Percentiles rank a stretch among this genome's conserved stretches.
Conservation (phyloP, 2,888 invertebrate species). For the Parelbella ahira region DNA sequence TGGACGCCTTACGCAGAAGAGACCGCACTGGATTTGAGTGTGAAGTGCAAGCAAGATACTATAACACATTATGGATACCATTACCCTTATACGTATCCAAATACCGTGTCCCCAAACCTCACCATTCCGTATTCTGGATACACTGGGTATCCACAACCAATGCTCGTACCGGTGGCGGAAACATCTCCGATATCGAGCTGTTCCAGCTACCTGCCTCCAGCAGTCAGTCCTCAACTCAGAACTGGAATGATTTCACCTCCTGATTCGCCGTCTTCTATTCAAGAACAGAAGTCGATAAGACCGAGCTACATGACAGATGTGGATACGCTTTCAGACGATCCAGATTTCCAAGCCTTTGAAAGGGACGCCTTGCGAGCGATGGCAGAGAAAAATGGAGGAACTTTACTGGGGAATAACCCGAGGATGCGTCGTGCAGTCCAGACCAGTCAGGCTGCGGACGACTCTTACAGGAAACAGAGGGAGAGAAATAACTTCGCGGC, state of each 20-base stretch:
- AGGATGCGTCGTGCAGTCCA: constrained; percentile 84
- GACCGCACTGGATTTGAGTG: constrained; percentile 49
- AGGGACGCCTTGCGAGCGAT: constrained; percentile 84
- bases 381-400: constrained; percentile 81
- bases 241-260: constrained; percentile 33
- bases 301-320: constrained; percentile 73
- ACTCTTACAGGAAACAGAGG: constrained; percentile 92
- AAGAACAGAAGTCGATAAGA: constrained; percentile 25
- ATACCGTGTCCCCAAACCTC: constrained; percentile 22
- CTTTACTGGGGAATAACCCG: constrained; percentile 81
- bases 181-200: constrained; percentile 33
- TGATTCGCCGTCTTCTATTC: constrained; percentile 31
- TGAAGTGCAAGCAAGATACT: constrained; percentile 35
- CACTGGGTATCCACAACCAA: constrained; percentile 25
- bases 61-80: constrained; percentile 32
- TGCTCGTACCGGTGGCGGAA: constrained; percentile 31
- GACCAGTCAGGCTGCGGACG: constrained; percentile 78
- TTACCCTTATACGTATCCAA: constrained; percentile 23
- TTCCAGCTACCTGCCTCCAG: constrained; percentile 27
- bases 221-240: constrained; percentile 28
- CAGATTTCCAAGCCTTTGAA: constrained; percentile 85
- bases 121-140: constrained; percentile 26
- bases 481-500: constrained; percentile 97
- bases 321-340: constrained; percentile 65
- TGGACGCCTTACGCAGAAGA: constrained; percentile 65